These are phyloP conservation scores for Agrilus biguttatus DNA, from an alignment of 2,888 invertebrate species.

Conservation along the genomic window DNA sequence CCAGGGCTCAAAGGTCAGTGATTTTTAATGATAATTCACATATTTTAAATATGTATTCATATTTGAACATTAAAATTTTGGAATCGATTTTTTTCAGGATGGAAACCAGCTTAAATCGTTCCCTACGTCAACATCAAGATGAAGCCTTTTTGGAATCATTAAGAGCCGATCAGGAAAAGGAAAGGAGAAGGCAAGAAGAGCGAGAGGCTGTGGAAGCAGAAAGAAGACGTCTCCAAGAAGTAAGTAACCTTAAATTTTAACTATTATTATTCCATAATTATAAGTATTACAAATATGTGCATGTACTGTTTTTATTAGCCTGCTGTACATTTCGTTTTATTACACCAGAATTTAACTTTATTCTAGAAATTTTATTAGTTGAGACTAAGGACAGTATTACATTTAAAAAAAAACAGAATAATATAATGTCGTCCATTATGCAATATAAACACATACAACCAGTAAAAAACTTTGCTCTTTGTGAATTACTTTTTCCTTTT, in stretches of 20 bases:
- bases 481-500: no score
- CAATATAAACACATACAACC: no score
- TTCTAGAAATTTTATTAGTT: no score
- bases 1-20: constrained; percentile 65
- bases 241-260: constrained; percentile 5
- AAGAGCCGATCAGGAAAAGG: constrained; percentile 89
- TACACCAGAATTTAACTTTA: no score
- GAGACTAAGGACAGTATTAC: no score
- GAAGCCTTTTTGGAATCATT: constrained; percentile 86
- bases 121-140: constrained; percentile 81
- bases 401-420: no score
- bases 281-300: no score
- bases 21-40: background rate
- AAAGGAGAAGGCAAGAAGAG: constrained; percentile 52
- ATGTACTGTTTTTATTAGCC: no score
- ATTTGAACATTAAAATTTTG: background rate
- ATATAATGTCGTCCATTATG: no score
- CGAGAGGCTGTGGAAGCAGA: constrained; percentile 38
- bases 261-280: no score
- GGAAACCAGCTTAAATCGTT: constrained; percentile 73
- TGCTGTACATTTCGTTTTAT: no score
- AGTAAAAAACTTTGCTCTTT: no score
- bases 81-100: constrained; percentile 32
- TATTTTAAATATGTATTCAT: background rate
- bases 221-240: constrained; percentile 28